Percentiles rank a stretch among this genome's conserved stretches.
Evolutionary conservation across 2,888 invertebrate genomes (phyloP).

Genomic region (Chouioia cunea): DNA sequence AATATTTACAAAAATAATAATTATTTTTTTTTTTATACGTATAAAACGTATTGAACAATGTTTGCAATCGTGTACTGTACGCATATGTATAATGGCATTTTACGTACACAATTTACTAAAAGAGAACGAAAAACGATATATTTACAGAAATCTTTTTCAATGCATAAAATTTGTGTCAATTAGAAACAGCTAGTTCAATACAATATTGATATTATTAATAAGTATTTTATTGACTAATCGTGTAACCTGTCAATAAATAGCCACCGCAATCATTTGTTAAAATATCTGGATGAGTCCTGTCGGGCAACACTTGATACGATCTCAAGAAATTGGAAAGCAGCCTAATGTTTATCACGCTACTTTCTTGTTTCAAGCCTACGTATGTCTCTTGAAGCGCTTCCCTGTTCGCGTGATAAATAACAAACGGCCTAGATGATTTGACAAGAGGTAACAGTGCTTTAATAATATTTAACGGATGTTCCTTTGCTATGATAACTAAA

Average conservation of each 20-base stretch:
- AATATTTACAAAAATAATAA: conserved; percentile 9
- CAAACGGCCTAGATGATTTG: conserved; percentile 85
- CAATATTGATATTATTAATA: conserved; percentile 3
- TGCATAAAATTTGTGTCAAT: conserved; percentile 30
- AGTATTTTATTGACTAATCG: conserved; percentile 19
- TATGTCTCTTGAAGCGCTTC: conserved; percentile 91
- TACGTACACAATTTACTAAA: too few species aligned
- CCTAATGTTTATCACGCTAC: conserved; percentile 81
- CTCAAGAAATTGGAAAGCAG: conserved; percentile 90
- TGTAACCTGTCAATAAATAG: conserved; percentile 82
- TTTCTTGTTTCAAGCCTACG: conserved; percentile 79
- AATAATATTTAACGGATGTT: conserved; percentile 87
- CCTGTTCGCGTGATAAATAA: conserved; percentile 83
- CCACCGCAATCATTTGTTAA: conserved; percentile 91
- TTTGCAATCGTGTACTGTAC: too few species aligned
- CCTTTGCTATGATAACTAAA: conserved; percentile 83
- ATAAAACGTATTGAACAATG: neutral
- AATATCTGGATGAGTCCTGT: conserved; percentile 95
- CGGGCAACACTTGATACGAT: conserved; percentile 89
- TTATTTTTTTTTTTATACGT: conserved; percentile 2
- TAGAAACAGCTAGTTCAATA: conserved; percentile 23
- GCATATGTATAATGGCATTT: too few species aligned
- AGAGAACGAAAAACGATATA: neutral
- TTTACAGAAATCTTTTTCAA: conserved; percentile 39
- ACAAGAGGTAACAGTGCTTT: conserved; percentile 82